Conservation (phyloP, 2,888 invertebrate species). For the Ornithoptera priamus region DNA sequence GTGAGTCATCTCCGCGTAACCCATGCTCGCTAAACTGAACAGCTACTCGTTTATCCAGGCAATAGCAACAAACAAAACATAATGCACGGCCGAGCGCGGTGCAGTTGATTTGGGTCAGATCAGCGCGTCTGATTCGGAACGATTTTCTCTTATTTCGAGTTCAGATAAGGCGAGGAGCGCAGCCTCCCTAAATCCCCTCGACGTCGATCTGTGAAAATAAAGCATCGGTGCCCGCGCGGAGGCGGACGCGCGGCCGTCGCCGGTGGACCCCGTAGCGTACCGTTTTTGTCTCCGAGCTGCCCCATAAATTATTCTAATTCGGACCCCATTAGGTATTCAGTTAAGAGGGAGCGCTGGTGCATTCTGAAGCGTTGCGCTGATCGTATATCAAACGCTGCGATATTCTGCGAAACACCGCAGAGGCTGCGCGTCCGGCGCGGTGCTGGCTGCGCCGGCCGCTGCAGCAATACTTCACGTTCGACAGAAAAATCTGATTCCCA, state of each 20-base stretch:
- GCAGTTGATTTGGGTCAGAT: slow-evolving; percentile 7
- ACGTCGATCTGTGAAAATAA: slow-evolving; percentile 41
- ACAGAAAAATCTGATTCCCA: not conserved
- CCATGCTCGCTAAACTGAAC: too few species aligned
- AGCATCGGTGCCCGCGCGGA: slow-evolving; percentile 24
- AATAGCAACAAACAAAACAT: not conserved
- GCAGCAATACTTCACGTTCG: not conserved
- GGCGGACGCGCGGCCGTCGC: slow-evolving; percentile 47
- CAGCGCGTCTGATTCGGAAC: slow-evolving; percentile 1
- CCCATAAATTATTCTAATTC: slow-evolving; percentile 77
- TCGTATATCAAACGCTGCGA: slow-evolving; percentile 76
- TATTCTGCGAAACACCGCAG: slow-evolving; percentile 76
- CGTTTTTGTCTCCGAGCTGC: slow-evolving; percentile 70
- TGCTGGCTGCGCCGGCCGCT: slow-evolving; percentile 31
- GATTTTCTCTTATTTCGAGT: slow-evolving; percentile 19
- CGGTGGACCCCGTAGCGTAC: slow-evolving; percentile 64
- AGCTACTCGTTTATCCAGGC: not conserved
- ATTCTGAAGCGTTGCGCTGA: slow-evolving; percentile 72
- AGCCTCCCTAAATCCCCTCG: slow-evolving; percentile 24
- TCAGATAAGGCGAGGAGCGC: slow-evolving; percentile 14
- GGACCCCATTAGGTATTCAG: slow-evolving; percentile 77
- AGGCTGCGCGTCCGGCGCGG: slow-evolving; percentile 68
- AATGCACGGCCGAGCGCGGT: not conserved
- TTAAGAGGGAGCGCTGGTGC: slow-evolving; percentile 69
- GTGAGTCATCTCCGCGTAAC: too few species aligned